Evolutionary conservation across 2,888 invertebrate genomes (phyloP).

Genomic region (Desoria tigrina): DNA sequence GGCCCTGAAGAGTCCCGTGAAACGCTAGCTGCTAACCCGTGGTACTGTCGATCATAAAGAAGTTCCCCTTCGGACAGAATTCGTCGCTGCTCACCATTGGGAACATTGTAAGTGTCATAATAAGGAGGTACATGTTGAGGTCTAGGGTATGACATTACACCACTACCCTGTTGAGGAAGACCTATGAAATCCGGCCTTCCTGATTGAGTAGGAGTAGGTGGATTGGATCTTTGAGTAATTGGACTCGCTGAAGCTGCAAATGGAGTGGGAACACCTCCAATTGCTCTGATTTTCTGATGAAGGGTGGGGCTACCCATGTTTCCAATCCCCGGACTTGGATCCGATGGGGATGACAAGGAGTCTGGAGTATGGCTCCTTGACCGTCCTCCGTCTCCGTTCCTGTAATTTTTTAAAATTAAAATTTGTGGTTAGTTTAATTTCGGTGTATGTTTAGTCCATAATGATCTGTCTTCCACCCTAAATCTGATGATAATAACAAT

Average conservation of each 20-base stretch:
- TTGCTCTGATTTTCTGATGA: slow-evolving; percentile 85
- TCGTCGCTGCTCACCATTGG: slow-evolving; percentile 63
- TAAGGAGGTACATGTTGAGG: slow-evolving; percentile 56
- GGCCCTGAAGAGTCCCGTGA: too few relatives aligned
- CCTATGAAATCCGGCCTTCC: slow-evolving; percentile 83
- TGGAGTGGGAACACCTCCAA: slow-evolving; percentile 81
- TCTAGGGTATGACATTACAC: slow-evolving; percentile 51
- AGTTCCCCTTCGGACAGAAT: slow-evolving; percentile 82
- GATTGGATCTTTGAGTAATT: slow-evolving; percentile 69
- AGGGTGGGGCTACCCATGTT: slow-evolving; percentile 72
- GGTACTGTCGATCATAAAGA: slow-evolving; percentile 60
- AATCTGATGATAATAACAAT: too few relatives aligned
- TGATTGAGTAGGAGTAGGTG: slow-evolving; percentile 84
- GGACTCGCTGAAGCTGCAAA: slow-evolving; percentile 69
- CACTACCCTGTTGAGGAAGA: slow-evolving; percentile 59
- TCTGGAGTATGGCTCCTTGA: slow-evolving; percentile 64
- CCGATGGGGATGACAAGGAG: slow-evolving; percentile 61
- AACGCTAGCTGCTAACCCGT: slow-evolving; percentile 76
- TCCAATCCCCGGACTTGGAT: slow-evolving; percentile 38
- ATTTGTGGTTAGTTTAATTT: too few relatives aligned
- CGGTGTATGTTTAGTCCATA: background rate
- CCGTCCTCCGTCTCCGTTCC: slow-evolving; percentile 58
- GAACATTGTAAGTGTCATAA: slow-evolving; percentile 55
- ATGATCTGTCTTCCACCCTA: too few relatives aligned
- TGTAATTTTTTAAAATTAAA: slow-evolving; percentile 58